Conservation (phyloP, 2,888 invertebrate species). For the Ochropleura leucogaster region DNA sequence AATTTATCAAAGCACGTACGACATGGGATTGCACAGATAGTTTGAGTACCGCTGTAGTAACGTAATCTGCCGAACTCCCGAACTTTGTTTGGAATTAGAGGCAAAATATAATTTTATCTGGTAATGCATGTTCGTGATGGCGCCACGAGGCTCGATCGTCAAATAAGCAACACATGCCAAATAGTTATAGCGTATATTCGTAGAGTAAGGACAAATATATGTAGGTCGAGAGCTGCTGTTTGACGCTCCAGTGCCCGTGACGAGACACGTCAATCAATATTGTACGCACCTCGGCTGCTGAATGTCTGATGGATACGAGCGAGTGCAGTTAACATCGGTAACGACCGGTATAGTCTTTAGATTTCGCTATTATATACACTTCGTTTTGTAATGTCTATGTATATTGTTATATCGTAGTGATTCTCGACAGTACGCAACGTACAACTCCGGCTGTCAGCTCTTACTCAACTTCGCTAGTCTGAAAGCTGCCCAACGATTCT, state of each 20-base stretch:
- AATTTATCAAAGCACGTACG: slow-evolving; percentile 7
- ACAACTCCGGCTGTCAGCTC: slow-evolving; percentile 38
- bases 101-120: slow-evolving; percentile 32
- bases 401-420: slow-evolving; percentile 23
- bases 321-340: slow-evolving; percentile 10
- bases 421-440: slow-evolving; percentile 14
- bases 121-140: slow-evolving; percentile 25
- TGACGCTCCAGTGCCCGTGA: slow-evolving; percentile 31
- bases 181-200: slow-evolving; percentile 40
- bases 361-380: slow-evolving; percentile 27
- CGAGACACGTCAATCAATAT: slow-evolving; percentile 12
- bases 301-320: slow-evolving; percentile 34
- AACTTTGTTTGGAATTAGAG: slow-evolving; percentile 16
- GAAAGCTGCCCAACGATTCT: slow-evolving; percentile 64
- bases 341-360: slow-evolving; percentile 34
- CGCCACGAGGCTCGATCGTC: slow-evolving; percentile 36
- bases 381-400: slow-evolving; percentile 26
- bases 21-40: slow-evolving; percentile 13
- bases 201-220: slow-evolving; percentile 26
- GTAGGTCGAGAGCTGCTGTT: slow-evolving; percentile 17
- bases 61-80: slow-evolving; percentile 16
- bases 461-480: slow-evolving; percentile 62
- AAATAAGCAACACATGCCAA: slow-evolving; percentile 47
- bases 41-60: slow-evolving; percentile 20
- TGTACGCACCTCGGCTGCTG: slow-evolving; percentile 29